These are phyloP conservation scores for Tor tambroides DNA, from an alignment of 2,113 vertebrate species.

Conservation along the genomic window DNA sequence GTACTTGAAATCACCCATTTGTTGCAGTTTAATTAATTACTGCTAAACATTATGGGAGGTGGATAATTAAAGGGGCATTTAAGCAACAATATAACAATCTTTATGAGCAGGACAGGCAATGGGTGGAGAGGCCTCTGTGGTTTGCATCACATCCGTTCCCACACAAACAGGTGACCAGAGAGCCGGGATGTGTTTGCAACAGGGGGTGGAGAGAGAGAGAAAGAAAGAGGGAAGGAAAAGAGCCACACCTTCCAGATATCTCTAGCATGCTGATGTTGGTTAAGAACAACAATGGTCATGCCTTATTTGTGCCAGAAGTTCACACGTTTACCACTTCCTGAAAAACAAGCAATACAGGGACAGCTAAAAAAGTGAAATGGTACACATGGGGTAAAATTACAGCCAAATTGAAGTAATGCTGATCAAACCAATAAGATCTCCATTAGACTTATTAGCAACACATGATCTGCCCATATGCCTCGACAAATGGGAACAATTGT, in stretches of 20 bases:
- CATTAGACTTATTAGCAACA: neutral
- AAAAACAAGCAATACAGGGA: neutral
- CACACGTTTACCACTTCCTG: slow-evolving; percentile 39
- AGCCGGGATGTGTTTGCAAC: slow-evolving; percentile 43
- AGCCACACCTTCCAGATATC: neutral
- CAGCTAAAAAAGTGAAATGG: neutral
- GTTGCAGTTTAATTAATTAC: neutral
- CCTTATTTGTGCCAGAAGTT: slow-evolving; percentile 31
- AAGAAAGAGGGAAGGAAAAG: slow-evolving; percentile 34
- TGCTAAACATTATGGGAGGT: neutral
- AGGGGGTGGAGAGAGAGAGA: neutral
- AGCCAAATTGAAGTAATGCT: neutral
- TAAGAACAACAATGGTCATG: slow-evolving; percentile 27
- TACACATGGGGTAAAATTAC: neutral
- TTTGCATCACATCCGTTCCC: slow-evolving; percentile 47
- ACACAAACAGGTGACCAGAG: slow-evolving; percentile 43
- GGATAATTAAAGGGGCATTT: slow-evolving; percentile 8
- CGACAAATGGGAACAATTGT: neutral
- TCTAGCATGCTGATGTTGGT: neutral
- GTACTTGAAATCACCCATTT: neutral
- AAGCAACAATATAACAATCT: neutral
- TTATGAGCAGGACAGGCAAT: neutral
- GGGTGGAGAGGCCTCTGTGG: slow-evolving; percentile 57
- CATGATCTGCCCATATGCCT: neutral
- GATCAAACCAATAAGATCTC: neutral